Evolutionary conservation across 2,888 invertebrate genomes (phyloP).

Genomic region (Eupithecia subfuscata): DNA sequence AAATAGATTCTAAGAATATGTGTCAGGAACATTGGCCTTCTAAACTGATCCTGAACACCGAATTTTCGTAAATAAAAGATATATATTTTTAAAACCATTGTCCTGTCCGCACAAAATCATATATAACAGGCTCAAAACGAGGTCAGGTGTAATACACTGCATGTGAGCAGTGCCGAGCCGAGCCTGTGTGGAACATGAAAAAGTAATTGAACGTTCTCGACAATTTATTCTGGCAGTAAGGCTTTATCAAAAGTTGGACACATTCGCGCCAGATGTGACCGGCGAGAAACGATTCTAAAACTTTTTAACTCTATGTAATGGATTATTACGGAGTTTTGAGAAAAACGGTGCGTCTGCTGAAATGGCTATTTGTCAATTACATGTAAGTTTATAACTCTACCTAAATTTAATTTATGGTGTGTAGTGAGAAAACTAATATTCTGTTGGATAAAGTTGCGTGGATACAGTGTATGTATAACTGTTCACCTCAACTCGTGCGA

Average conservation of each 20-base stretch:
- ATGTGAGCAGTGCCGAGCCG: neutral
- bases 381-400: conserved; percentile 2
- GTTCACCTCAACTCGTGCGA: neutral
- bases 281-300: conserved; percentile 52
- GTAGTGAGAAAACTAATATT: neutral
- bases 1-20: neutral
- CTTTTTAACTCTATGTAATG: conserved; percentile 57
- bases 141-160: conserved; percentile 6
- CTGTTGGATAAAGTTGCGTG: neutral
- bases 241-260: conserved; percentile 72
- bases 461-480: neutral
- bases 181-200: conserved; percentile 54
- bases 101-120: neutral
- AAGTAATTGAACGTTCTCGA: conserved; percentile 55
- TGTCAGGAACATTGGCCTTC: neutral
- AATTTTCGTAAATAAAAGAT: neutral
- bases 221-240: conserved; percentile 61
- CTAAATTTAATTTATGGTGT: neutral
- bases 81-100: conserved; percentile 1
- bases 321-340: conserved; percentile 47
- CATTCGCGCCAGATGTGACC: conserved; percentile 68
- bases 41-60: neutral
- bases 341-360: conserved; percentile 31
- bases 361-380: conserved; percentile 10
- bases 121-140: neutral